These are phyloP conservation scores for Heterotilapia buettikoferi DNA, from an alignment of 2,113 vertebrate genomes.

Conservation along the genomic window DNA sequence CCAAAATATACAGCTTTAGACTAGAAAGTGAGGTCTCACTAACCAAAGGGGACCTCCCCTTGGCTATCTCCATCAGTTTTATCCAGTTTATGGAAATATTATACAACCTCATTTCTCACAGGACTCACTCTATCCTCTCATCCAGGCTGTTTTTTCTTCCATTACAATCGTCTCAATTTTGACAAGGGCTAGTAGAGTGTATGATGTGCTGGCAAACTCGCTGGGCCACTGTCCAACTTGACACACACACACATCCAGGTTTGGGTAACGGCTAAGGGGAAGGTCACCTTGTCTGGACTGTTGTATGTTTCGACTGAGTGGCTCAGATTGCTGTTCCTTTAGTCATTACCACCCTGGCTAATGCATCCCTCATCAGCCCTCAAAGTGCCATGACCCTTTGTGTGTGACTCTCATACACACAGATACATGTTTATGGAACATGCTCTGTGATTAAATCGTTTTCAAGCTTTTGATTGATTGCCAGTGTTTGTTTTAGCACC, in stretches of 20 bases:
- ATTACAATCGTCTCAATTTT: neutral
- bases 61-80: neutral
- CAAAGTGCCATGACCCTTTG: neutral
- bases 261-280: neutral
- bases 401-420: neutral
- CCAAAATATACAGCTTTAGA: neutral
- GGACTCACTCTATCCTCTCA: neutral
- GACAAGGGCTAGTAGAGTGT: neutral
- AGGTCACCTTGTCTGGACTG: conserved; percentile 62
- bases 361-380: conserved; percentile 9
- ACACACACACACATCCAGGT: neutral
- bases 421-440: neutral
- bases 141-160: neutral
- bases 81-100: neutral
- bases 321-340: neutral
- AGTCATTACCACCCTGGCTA: conserved; percentile 27
- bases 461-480: neutral
- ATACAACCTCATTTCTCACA: neutral
- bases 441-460: neutral
- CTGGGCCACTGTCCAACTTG: neutral
- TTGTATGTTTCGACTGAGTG: conserved; percentile 40
- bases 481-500: neutral
- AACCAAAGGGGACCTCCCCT: neutral
- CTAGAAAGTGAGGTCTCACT: neutral
- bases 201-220: neutral